Base-by-base conservation (phyloP, 2,888 invertebrate genomes). In the Thereva nobilitata region DNA sequence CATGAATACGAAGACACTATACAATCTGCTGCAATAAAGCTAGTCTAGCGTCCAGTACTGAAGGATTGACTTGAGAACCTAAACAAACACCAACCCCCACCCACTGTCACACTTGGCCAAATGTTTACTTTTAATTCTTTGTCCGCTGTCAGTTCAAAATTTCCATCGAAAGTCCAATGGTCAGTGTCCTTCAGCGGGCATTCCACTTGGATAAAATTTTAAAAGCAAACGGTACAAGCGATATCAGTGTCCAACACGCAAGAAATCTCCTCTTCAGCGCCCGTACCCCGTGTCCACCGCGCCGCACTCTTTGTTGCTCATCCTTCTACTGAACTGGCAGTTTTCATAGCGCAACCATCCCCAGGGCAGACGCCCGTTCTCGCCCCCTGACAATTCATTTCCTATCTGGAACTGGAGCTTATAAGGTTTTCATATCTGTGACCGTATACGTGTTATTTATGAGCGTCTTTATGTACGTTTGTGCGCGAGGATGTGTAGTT, bases 361-460 rank as follows among this genome's bases (percentile, higher is more conserved):
- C 23, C 23, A 23, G 23, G 23, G 23, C 23, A 2, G 23, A 23
- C 23, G 23, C 23, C 23, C 23, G 23, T 23, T 23, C 23, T 23
- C 23, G 23, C 23, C 23, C 23, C 23, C 23, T 23, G 23, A 23
- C 49, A 50, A 50, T 61, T 50, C 50, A 50, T 50, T 49, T 61
- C 61, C 61, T 61, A 61, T 61, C 50, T 61, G 50, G 49, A 23
- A 23, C 23, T 23, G 61, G 38, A 40, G 49, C 50, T 61, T 61
- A 61, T 61, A 61, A 61, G 61, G 61, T 61, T 61, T 50, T 40
- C 50, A 61, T 61, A 50, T 50, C 61, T 50, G 57, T 61, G 50
- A 61, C 61, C 61, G 50, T 61, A 38, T 61, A 37, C 61, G 40
- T 49, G 61, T 61, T 61, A 61, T 61, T 61, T 61, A 61, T 61